These are phyloP conservation scores for Aptenodytes forsteri DNA, from an alignment of 2,113 vertebrate genomes.

Conservation along the genomic window DNA sequence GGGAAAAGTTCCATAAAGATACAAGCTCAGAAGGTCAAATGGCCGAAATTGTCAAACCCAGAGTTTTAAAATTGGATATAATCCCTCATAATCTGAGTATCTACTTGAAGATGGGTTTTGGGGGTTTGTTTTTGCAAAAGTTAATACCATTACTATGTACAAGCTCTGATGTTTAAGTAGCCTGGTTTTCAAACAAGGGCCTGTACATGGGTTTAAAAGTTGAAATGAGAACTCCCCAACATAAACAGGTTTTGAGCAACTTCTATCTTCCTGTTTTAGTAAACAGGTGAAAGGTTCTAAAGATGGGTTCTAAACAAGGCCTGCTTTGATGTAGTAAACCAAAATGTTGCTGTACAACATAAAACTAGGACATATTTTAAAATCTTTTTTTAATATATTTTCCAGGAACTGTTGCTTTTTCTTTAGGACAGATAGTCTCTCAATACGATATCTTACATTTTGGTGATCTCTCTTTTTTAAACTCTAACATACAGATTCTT, in stretches of 20 bases:
- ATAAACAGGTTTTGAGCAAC: not conserved
- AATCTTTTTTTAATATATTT: not conserved
- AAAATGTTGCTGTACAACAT: not conserved
- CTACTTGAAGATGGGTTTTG: not conserved
- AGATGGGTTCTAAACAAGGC: not conserved
- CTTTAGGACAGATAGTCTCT: not conserved
- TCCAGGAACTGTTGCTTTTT: not conserved
- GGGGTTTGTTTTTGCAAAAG: not conserved
- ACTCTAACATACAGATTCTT: not conserved
- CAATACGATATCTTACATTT: not conserved
- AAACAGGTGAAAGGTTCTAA: not conserved
- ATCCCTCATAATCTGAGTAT: not conserved
- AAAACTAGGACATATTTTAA: not conserved
- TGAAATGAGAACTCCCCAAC: not conserved
- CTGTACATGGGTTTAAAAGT: not conserved
- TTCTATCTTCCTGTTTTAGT: not conserved
- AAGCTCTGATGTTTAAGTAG: not conserved
- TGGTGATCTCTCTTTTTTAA: not conserved
- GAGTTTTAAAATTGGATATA: not conserved
- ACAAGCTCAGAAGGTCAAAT: not conserved
- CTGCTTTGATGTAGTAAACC: not conserved
- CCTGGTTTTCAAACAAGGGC: not conserved
- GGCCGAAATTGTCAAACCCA: not conserved
- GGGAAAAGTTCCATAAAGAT: not conserved
- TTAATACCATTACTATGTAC: not conserved